Evolutionary conservation across 2,113 vertebrate genomes (phyloP).

Genomic region (Sorex araneus): DNA sequence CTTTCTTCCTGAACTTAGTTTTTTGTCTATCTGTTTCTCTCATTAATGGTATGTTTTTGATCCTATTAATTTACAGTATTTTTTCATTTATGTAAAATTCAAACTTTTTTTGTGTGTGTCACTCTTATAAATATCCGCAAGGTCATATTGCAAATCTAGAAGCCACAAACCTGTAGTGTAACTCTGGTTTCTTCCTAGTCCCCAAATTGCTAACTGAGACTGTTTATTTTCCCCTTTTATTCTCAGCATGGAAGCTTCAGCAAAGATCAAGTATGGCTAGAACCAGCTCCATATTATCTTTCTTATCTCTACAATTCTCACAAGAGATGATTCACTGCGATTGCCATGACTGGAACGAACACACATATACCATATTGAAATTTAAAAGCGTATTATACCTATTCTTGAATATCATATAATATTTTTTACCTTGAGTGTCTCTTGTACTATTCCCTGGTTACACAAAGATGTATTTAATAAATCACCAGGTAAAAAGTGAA

Average conservation of each 20-base stretch:
- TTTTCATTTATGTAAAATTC: constrained; percentile 18
- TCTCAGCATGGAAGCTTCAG: neutral
- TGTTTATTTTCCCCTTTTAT: neutral
- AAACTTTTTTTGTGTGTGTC: neutral
- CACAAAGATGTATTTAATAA: too few species aligned
- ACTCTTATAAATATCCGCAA: constrained; percentile 7
- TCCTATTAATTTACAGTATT: constrained; percentile 18
- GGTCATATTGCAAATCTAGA: constrained; percentile 1
- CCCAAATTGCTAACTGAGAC: too few species aligned
- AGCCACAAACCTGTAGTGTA: neutral
- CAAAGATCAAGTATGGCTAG: neutral
- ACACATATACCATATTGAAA: neutral
- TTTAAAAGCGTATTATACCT: neutral
- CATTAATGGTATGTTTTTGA: neutral
- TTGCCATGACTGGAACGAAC: neutral
- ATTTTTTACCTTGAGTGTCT: neutral
- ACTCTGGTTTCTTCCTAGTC: neutral
- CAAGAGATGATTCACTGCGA: neutral
- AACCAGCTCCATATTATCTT: neutral
- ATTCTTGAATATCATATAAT: neutral
- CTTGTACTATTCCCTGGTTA: neutral
- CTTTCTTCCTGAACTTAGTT: constrained; percentile 27
- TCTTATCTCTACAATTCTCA: neutral
- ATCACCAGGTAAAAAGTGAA: too few species aligned
- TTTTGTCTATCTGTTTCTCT: neutral